Base-by-base conservation (phyloP, 1,140 invertebrate species). In the Homalodisca vitripennis region DNA sequence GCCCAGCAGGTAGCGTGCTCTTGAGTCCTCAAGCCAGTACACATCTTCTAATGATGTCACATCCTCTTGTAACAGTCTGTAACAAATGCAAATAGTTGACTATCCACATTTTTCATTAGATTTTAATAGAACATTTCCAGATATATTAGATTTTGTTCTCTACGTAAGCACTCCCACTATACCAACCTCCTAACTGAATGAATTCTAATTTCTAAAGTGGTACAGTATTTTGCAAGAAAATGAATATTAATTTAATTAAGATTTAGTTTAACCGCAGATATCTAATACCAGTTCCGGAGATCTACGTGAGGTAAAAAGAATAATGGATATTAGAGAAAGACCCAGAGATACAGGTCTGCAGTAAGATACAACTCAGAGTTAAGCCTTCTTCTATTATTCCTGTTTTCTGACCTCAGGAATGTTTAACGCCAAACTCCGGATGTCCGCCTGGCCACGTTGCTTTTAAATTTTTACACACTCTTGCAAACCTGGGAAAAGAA, bases 21-120 rank as follows among this genome's bases (percentile, higher is more conserved):
- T 84, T 66, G 85, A 87, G 77, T 94, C 92, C 77, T 94, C 92
- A 74, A 93, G 83, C 91, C 92, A 93, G 79, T 94, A 94, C 14
- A 92, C 92, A 79, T 94, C 92, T 79, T 93, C 92, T 72, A 94
- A 76, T 3, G 90, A 91, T 68, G 89, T 86, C 47, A 93, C 91
- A 77, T 92, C 92, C 76, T 92, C 84, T 74, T 88, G 88, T 74
- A 92, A 82, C 75, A 94, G 78, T 75, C 91, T 92, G 76, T 17
- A 75, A 70, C 14, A 12, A 12, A 12, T 14, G 22, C 10, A 6
- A 53, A 41, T n/a, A n/a, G n/a, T n/a, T n/a, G n/a, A n/a, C n/a
- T n/a, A n/a, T n/a, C n/a, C n/a, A 41, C 34, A 41, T 41, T 17
- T 10, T 41, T 41, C 17, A 10, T 41, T 41, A 6, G 6, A 41